Base-by-base conservation (phyloP, 2,888 invertebrate species). In the Pycnomerus fuliginosus region DNA sequence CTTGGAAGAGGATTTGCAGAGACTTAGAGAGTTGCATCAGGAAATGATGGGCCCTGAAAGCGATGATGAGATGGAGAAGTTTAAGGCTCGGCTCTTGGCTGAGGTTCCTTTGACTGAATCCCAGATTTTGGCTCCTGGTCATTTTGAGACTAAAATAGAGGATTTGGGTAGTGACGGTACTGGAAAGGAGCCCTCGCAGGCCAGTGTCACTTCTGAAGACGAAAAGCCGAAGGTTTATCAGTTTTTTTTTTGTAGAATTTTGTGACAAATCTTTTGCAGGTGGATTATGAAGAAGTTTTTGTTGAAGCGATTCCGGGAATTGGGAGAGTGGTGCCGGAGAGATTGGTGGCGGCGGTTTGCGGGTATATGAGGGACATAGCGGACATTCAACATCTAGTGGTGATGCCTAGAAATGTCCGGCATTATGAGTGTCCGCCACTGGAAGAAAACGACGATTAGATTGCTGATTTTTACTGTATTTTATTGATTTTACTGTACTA, bases 351-450 rank as follows among this genome's bases (percentile, higher is more conserved):
- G 0, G 77, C 76, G 2, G 79, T 84, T 24, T 62, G 74, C 4
- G 73, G 76, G 2, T 83, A 80, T 52, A 75, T 77, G 28, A 55
- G 64, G 5, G 75, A 76, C 5, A 74, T 76, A 13, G 74, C 79
- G 15, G 74, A 72, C 48, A 70, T 76, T 2, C 86, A 86, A 44
- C 77, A 78, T 0, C 83, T 82, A 1, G 72, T 82, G 71, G 77
- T 85, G 14, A 85, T 85, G 77, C 85, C 86, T 1, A 75, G 86
- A 53, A 85, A 87, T 60, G 75, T 86, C 2, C 72, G 83, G 2
- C 85, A 86, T 55, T 81, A 80, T 53, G 72, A 81, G 34, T 86
- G 85, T 52, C 86, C 87, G 1, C 80, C 84, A 0, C 60, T 87
- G 48, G 84, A 85, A 52, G 64, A 5, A 20, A 4, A 5, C 20